Conservation (phyloP, 2,888 invertebrate species). For the Osedax frankpressi region DNA sequence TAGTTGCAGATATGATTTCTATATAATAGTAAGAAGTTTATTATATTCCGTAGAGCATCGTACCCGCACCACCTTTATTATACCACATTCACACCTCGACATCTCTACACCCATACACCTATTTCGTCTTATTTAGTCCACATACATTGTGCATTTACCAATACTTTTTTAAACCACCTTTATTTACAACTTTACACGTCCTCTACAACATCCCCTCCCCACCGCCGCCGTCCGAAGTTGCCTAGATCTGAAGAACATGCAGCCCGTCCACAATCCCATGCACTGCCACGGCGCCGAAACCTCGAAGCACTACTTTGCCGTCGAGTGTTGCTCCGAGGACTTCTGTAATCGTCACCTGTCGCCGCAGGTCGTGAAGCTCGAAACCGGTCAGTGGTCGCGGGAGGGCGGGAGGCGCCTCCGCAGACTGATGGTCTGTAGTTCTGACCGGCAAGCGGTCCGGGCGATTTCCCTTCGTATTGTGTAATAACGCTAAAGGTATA, state of each 20-base stretch:
- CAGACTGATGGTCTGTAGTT: no score
- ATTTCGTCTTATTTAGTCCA: no score
- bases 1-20: no score
- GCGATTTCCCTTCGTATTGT: no score
- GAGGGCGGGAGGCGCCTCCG: not conserved
- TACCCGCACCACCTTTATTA: no score
- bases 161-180: no score
- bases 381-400: not conserved
- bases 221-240: not conserved
- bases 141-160: no score
- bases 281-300: not conserved
- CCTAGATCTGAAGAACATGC: not conserved
- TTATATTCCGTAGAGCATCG: no score
- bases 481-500: no score
- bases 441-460: no score
- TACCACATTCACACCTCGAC: not conserved
- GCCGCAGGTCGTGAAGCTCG: not conserved
- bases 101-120: not conserved
- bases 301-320: not conserved
- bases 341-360: not conserved
- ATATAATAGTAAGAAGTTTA: no score
- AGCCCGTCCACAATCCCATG: not conserved
- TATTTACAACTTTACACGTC: no score
- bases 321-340: not conserved
- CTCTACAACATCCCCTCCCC: not conserved